These are phyloP conservation scores for Phoebastria nigripes DNA, from an alignment of 2,797 vertebrate species.

Conservation along the genomic window DNA sequence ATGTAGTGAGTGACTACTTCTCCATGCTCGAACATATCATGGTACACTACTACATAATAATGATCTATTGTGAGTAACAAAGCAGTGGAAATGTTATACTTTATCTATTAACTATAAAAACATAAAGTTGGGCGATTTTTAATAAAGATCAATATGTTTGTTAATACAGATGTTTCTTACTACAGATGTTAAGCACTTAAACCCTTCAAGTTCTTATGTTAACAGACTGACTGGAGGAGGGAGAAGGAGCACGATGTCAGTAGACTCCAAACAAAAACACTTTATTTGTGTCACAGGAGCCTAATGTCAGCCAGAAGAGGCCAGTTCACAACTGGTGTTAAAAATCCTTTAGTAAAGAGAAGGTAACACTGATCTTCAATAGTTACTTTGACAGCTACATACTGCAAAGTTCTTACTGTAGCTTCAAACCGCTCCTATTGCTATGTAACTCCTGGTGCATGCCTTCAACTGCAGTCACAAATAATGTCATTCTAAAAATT, in stretches of 20 bases:
- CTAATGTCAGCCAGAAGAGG: background rate
- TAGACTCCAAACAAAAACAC: background rate
- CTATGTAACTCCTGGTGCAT: background rate
- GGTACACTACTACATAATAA: background rate
- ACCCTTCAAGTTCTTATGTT: background rate
- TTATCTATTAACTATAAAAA: background rate
- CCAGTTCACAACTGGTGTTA: background rate
- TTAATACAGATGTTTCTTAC: background rate
- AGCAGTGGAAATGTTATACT: background rate
- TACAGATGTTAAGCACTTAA: background rate
- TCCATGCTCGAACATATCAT: background rate
- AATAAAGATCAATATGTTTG: background rate
- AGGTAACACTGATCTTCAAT: background rate
- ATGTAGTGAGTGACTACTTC: background rate
- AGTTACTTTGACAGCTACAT: background rate
- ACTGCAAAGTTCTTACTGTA: background rate
- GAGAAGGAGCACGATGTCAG: background rate
- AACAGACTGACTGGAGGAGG: background rate
- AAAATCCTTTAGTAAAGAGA: background rate
- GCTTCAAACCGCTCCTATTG: background rate
- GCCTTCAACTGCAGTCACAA: background rate
- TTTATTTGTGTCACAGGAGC: background rate
- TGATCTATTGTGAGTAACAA: background rate
- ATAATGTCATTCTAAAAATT: background rate
- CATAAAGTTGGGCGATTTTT: background rate